phyloP scores from a whole-genome alignment of 1,140 invertebrate genomes.

The Diuraphis noxia region DNA sequence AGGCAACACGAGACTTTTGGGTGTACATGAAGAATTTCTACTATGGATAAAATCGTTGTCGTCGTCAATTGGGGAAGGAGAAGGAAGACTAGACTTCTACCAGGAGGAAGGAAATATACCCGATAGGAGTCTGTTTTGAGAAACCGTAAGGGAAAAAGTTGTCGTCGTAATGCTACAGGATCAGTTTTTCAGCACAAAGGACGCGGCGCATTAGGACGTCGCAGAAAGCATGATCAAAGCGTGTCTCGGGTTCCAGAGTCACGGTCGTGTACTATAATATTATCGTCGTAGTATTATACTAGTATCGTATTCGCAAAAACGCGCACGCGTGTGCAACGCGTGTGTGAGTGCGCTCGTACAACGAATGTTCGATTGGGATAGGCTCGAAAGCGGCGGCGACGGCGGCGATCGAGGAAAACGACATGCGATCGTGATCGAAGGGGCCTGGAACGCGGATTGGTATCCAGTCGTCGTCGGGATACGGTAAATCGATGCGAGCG shows the following conservation, averaged over 20 bases:
- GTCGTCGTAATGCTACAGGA: neutral
- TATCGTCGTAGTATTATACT: neutral
- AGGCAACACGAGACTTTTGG: neutral
- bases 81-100: neutral
- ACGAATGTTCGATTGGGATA: slow-evolving; percentile 38
- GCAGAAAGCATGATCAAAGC: slow-evolving; percentile 29
- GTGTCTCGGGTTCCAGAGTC: slow-evolving; percentile 32
- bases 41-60: neutral
- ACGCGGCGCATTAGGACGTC: neutral
- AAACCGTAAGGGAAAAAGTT: neutral
- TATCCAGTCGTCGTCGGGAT: neutral
- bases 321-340: neutral
- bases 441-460: neutral
- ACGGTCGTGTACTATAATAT: slow-evolving; percentile 21
- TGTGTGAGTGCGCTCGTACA: neutral
- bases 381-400: neutral
- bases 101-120: neutral
- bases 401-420: neutral
- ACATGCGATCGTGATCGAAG: neutral
- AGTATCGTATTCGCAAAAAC: neutral
- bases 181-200: neutral
- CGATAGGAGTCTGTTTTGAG: neutral
- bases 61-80: too few species aligned
- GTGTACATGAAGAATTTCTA: neutral
- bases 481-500: neutral